Evolutionary conservation across 2,113 vertebrate species (phyloP).

Genomic region (Orientallactaga bullata): DNA sequence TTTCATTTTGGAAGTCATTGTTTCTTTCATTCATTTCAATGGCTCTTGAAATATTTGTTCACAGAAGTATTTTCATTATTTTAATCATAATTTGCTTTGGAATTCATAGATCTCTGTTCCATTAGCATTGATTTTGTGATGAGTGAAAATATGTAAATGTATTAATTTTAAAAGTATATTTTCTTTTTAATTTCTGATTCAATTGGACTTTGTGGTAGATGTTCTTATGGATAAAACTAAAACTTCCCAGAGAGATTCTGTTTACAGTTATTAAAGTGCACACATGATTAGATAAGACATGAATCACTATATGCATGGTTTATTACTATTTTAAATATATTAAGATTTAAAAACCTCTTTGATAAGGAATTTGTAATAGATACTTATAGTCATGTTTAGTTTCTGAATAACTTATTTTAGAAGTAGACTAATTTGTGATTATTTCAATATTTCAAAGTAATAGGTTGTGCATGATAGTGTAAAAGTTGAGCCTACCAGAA

Average conservation of each 20-base stretch:
- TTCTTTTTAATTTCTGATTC: constrained; percentile 31
- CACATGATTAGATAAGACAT: background rate
- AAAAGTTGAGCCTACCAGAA: constrained; percentile 17
- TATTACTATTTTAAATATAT: constrained; percentile 36
- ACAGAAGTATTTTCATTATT: background rate
- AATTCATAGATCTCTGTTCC: background rate
- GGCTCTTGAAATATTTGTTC: constrained; percentile 39
- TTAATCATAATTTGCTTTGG: constrained; percentile 32
- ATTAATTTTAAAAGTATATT: background rate
- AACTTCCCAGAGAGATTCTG: background rate
- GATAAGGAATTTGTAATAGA: constrained; percentile 28
- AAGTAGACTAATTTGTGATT: constrained; percentile 30
- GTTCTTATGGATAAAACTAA: constrained; percentile 22
- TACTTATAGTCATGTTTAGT: constrained; percentile 23
- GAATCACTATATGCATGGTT: background rate
- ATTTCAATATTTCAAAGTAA: constrained; percentile 54
- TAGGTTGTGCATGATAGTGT: background rate
- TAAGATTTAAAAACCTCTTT: constrained; percentile 39
- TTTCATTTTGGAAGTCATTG: constrained; percentile 36
- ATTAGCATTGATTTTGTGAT: constrained; percentile 12
- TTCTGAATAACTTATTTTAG: constrained; percentile 30
- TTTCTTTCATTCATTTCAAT: constrained; percentile 31
- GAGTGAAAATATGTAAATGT: background rate
- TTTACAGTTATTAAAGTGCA: background rate
- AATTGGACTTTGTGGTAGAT: background rate